These are phyloP conservation scores for Mungos mungo DNA, from an alignment of 2,113 vertebrate genomes.

Conservation along the genomic window DNA sequence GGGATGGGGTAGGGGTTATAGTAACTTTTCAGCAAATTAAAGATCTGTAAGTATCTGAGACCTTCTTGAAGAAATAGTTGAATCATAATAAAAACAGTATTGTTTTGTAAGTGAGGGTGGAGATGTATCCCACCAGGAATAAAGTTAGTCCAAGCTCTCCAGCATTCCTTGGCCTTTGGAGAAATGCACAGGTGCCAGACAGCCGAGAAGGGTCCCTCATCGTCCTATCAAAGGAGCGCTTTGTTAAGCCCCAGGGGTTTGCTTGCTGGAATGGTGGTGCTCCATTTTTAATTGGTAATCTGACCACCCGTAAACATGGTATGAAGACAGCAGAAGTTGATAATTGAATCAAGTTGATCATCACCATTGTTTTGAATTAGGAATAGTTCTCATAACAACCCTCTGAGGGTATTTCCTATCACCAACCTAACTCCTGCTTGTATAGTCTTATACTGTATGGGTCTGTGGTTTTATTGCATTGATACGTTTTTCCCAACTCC, in stretches of 20 bases:
- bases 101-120: not conserved
- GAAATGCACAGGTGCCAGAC: not conserved
- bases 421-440: not conserved
- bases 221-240: not conserved
- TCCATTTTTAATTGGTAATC: slow-evolving; percentile 57
- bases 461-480: not conserved
- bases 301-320: not conserved
- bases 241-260: not conserved
- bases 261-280: not conserved
- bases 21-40: not conserved
- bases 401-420: slow-evolving; percentile 35
- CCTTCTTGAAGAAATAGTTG: not conserved
- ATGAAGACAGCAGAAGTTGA: slow-evolving; percentile 30
- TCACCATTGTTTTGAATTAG: slow-evolving; percentile 30
- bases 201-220: not conserved
- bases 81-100: not conserved
- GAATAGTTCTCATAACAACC: slow-evolving; percentile 1
- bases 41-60: not conserved
- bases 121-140: not conserved
- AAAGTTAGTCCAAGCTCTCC: not conserved
- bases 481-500: not conserved
- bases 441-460: not conserved
- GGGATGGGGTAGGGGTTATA: not conserved
- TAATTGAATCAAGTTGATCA: slow-evolving; percentile 23
- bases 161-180: not conserved